Conservation (phyloP, 2,888 invertebrate species). For the Sphecodes monilicornis region DNA sequence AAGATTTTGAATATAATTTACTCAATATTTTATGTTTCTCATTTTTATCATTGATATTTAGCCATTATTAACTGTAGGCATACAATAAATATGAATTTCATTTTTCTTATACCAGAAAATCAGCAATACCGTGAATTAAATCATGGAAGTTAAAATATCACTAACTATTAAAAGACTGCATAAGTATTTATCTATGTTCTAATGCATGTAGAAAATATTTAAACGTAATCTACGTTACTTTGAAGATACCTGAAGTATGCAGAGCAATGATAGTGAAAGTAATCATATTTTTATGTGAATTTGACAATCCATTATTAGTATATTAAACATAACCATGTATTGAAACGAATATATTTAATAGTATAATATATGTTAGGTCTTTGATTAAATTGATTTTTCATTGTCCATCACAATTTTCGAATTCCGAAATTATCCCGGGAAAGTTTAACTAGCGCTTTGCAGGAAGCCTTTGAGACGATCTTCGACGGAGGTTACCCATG, state of each 20-base stretch:
- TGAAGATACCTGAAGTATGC: not conserved
- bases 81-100: too few relatives aligned
- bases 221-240: not conserved
- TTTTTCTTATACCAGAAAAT: too few relatives aligned
- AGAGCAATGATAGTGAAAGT: not conserved
- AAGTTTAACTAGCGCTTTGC: not conserved
- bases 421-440: not conserved
- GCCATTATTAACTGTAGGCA: too few relatives aligned
- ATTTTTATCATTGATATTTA: too few relatives aligned
- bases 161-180: too few relatives aligned
- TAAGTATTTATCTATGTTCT: too few relatives aligned
- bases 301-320: not conserved
- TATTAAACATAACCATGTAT: not conserved
- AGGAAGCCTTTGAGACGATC: constrained; percentile 32
- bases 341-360: not conserved
- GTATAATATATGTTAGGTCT: not conserved
- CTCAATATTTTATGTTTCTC: too few relatives aligned
- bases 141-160: too few relatives aligned
- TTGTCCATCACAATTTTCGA: not conserved
- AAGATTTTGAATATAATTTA: too few relatives aligned
- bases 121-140: too few relatives aligned
- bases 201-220: not conserved
- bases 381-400: not conserved
- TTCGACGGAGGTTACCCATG: constrained; percentile 27
- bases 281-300: not conserved